Evolutionary conservation across 2,113 vertebrate genomes (phyloP).

Genomic region (Cyprinodon variegatus): DNA sequence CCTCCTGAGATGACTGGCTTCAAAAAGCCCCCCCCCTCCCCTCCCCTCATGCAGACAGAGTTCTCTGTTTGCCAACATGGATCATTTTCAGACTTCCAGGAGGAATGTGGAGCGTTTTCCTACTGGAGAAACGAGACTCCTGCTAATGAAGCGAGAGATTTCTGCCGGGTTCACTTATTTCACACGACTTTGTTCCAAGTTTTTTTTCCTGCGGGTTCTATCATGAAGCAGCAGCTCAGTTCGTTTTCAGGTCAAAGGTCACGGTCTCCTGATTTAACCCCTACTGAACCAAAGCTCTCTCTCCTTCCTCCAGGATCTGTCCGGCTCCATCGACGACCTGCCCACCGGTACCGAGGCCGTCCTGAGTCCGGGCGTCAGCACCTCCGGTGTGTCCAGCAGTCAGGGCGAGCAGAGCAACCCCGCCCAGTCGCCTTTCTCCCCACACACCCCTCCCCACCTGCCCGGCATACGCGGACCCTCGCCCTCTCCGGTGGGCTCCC

Average conservation of each 20-base stretch:
- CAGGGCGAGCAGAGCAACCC: constrained; percentile 99
- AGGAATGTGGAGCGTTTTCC: constrained; percentile 38
- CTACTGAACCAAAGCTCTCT: background rate
- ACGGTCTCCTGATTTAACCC: no score
- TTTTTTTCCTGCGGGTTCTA: no score
- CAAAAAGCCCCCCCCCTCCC: background rate
- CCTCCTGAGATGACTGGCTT: constrained; percentile 59
- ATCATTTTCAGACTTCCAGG: constrained; percentile 46
- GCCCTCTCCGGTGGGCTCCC: constrained; percentile 96
- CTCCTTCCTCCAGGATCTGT: constrained; percentile 86
- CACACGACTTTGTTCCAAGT: no score
- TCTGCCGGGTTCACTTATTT: background rate
- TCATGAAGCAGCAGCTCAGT: no score
- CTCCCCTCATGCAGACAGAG: constrained; percentile 31
- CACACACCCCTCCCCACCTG: constrained; percentile 97
- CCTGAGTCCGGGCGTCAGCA: constrained; percentile 97
- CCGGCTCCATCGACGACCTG: constrained; percentile 97
- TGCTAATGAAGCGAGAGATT: background rate
- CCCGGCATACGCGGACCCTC: constrained; percentile 95
- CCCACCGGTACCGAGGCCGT: constrained; percentile 96
- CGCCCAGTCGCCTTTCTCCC: constrained; percentile 98
- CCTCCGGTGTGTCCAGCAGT: constrained; percentile 98
- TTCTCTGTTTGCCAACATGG: constrained; percentile 34
- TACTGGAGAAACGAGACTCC: background rate
- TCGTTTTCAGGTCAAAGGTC: no score